phyloP scores from a whole-genome alignment of 2,888 invertebrate species.

The Xanthorhoe spadicearia region DNA sequence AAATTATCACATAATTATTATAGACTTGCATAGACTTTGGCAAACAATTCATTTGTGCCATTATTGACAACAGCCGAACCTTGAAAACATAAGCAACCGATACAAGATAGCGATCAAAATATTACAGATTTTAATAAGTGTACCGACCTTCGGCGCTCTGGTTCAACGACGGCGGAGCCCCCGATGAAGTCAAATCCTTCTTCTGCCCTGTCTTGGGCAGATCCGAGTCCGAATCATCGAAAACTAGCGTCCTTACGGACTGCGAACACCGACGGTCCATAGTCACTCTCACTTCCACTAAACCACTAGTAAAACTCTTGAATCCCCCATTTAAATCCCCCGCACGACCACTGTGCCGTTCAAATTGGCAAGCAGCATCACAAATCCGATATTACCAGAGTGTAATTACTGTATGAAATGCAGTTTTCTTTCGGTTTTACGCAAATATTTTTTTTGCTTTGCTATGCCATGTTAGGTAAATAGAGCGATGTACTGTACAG shows the following conservation, averaged over 20 bases:
- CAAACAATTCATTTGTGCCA: slow-evolving; percentile 59
- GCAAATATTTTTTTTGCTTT: slow-evolving; percentile 54
- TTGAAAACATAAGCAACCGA: slow-evolving; percentile 64
- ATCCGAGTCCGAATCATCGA: slow-evolving; percentile 89
- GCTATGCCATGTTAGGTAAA: slow-evolving; percentile 68
- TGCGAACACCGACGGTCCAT: slow-evolving; percentile 87
- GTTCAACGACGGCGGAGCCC: slow-evolving; percentile 71
- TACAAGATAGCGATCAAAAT: slow-evolving; percentile 52
- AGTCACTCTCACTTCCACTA: slow-evolving; percentile 73
- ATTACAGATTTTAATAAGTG: slow-evolving; percentile 42
- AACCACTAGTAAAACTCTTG: slow-evolving; percentile 70
- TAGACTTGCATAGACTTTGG: slow-evolving; percentile 21
- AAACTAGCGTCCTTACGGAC: slow-evolving; percentile 90
- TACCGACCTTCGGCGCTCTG: slow-evolving; percentile 79
- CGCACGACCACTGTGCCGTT: slow-evolving; percentile 49
- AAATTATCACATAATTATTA: slow-evolving; percentile 2
- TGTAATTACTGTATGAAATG: slow-evolving; percentile 16
- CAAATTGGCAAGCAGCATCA: slow-evolving; percentile 54
- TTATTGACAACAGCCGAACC: slow-evolving; percentile 72
- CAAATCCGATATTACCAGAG: slow-evolving; percentile 37
- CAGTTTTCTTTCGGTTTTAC: slow-evolving; percentile 33
- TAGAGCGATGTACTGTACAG: slow-evolving; percentile 51
- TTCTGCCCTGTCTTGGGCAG: slow-evolving; percentile 73
- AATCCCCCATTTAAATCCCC: slow-evolving; percentile 74
- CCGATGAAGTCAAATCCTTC: slow-evolving; percentile 69